Conservation (phyloP, 2,113 vertebrate species). For the Colaptes auratus region DNA sequence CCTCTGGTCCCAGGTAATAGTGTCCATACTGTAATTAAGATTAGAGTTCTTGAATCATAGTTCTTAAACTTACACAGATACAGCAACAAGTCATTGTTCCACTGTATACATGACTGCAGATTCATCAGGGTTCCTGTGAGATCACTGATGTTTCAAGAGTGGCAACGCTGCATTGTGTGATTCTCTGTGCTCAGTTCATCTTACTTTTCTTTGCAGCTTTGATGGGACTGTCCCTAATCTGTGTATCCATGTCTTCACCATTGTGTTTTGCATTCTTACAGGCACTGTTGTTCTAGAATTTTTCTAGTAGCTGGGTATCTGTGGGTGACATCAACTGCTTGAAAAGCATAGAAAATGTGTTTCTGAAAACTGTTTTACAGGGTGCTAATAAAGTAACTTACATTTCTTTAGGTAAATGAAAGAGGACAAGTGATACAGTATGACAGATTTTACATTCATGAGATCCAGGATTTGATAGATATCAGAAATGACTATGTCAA, state of each 20-base stretch:
- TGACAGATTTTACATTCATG: constrained; percentile 97
- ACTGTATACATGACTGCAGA: accelerated
- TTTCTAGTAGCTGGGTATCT: background rate
- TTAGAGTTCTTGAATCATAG: background rate
- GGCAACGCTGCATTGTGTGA: background rate
- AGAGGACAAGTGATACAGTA: constrained; percentile 95
- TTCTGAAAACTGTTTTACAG: background rate
- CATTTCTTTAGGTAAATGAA: constrained; percentile 88
- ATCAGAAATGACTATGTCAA: constrained; percentile 95
- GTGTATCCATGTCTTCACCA: background rate
- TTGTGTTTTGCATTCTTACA: background rate
- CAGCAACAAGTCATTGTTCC: background rate
- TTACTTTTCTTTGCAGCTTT: background rate
- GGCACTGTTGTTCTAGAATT: background rate
- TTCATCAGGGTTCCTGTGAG: background rate
- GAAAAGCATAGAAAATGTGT: background rate
- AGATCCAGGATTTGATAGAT: constrained; percentile 92
- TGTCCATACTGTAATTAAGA: background rate
- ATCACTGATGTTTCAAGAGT: background rate
- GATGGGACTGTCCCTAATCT: background rate
- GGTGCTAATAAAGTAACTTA: background rate
- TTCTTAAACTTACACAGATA: background rate
- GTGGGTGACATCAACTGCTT: background rate
- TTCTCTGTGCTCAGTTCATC: background rate
- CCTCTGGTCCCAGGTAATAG: background rate